Evolutionary conservation across 2,113 vertebrate species (phyloP), one percentile per base, ranked within the genome.

Genomic region (Beaufortia kweichowensis): DNA sequence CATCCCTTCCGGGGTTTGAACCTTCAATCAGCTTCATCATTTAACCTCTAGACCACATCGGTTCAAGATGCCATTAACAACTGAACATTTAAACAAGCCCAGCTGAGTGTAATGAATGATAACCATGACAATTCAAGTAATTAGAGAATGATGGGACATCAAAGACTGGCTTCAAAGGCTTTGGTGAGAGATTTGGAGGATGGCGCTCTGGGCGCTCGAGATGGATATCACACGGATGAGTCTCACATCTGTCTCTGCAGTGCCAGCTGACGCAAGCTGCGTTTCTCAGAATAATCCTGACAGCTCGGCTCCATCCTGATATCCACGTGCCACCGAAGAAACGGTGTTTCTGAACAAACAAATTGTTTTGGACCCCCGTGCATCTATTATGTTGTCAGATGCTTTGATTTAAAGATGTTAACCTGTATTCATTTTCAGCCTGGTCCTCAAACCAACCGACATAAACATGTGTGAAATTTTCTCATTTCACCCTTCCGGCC

Each of bases 271-370:
- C 31, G 75, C 69, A 74, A 69, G 57, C 63, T 70, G 14, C 48
- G 76, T 75, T 82, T 64, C 76, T 82, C 64, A 75, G 80, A 82
- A 78, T 82, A 81, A 78, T 70, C 66, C 69, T 62, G 59, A 67
- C 70, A 70, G 76, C n/a, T 78, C 76, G 29, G 71, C 70, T 70
- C 33, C 33, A 14, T 43, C 76, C 71, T 60, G 50, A 79, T 67
- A 75, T 57, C 56, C 24, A 62, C n/a, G 57, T 78, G 69, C 72
- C 76, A 74, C 73, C 53, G 43, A 71, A 35, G 63, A 50, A 57
- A 74, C 63, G 66, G 24, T 57, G 43, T 61, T 60, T 43, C 28
- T 48, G n/a, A 53, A 23, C 28, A 50, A 55, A 17, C 19, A 33
- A 35, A 69, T 69, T 69, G 67, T 69, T 69, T 69, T 35, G 29